Evolutionary conservation across 35 echinoderm and acorn worm genomes (phyloP), one percentile per base, ranked within the genome.

Genomic region (Hemicentrotus pulcherrimus): DNA sequence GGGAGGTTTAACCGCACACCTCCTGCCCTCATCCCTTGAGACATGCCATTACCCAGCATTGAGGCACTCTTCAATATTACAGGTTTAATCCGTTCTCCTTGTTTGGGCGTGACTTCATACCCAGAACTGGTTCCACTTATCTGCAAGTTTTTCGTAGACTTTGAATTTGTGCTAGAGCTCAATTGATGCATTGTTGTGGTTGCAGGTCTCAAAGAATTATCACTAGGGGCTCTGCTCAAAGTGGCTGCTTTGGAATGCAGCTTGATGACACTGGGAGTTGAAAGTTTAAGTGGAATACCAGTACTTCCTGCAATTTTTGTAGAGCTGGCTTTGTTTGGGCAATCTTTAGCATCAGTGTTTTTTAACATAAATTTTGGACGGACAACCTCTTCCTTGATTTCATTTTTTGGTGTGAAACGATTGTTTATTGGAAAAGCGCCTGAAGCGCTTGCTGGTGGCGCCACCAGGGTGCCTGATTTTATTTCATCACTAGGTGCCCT

Each of bases 401-500:
- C 65, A 7, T 4, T 78, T n/a, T 78, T 78, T 28, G 65, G 22
- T 78, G 65, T 78, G 65, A 5, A 78, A 78, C 4, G 65, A 78
- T n/a, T n/a, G 50, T 15, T 55, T 11, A 55, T 13, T 55, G 50
- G 50, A 11, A 15, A 2, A 55, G 7, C 50, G 10, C 50, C 7
- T 78, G 22, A 78, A 78, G 65, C 19, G 24, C 5, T 78, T 0
- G 65, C 24, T 78, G 22, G 19, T 0, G 65, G 28, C 28, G 24
- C 2, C 6, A 78, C 19, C 65, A 28, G 65, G 19, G 28, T 78
- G 65, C 28, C 28, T n/a, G 65, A 78, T 78, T 28, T 47, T 58
- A 48, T 31, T 93, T 47, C 91, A 58, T 93, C 48, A 93, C 91
- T 93, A 22, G 91, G 91, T 58, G 91, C 91, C 46, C 91, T 93